phyloP scores from a whole-genome alignment of 2,797 vertebrate species.

The Sternotherus odoratus region DNA sequence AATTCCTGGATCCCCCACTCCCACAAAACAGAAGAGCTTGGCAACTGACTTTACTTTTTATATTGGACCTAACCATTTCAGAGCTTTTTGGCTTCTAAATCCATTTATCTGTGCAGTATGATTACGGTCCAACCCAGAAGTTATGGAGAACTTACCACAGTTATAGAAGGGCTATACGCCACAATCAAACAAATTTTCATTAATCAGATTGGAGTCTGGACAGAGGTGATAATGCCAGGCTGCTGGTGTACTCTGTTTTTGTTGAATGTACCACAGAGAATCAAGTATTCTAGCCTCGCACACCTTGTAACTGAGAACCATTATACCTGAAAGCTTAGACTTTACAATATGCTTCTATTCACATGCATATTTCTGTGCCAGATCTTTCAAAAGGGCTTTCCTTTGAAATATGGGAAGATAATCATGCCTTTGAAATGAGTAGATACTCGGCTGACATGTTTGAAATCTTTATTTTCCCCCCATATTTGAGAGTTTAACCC shows the following conservation, averaged over 20 bases:
- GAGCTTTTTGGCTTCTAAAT: neutral
- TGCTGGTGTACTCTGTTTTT: neutral
- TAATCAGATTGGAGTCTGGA: conserved; percentile 30
- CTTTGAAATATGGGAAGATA: conserved; percentile 75
- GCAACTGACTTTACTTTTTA: neutral
- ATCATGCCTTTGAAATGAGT: conserved; percentile 77
- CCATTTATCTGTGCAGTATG: neutral
- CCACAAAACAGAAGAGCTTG: neutral
- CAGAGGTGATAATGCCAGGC: neutral
- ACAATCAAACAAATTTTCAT: neutral
- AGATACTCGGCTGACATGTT: conserved; percentile 70
- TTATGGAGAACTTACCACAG: neutral
- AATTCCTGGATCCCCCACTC: neutral
- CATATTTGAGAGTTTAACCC: conserved; percentile 67
- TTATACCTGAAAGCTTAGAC: conserved; percentile 74
- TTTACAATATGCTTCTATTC: conserved; percentile 67
- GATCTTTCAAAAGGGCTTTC: conserved; percentile 70
- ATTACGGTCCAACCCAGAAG: neutral
- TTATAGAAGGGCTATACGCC: neutral
- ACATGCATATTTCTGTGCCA: conserved; percentile 74
- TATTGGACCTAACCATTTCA: neutral
- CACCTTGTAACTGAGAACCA: conserved; percentile 39
- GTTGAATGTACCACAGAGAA: conserved; percentile 25
- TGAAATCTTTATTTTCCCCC: conserved; percentile 52
- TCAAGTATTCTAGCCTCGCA: neutral